Evolutionary conservation across 2,113 vertebrate genomes (phyloP).

Genomic region (Coregonus clupeaformis): DNA sequence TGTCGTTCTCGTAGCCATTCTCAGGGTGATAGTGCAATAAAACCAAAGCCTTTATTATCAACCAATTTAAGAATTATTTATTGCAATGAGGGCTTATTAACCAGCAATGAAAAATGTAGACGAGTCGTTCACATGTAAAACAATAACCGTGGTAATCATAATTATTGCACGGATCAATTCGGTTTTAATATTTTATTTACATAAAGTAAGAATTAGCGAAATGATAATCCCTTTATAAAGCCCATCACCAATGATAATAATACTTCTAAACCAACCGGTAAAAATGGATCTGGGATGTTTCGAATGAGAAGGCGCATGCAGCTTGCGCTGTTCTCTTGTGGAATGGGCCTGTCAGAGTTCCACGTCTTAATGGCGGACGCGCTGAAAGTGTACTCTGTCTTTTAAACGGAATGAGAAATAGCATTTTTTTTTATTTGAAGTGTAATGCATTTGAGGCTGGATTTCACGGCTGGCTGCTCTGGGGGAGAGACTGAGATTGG

Average conservation of each 20-base stretch:
- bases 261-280: slow-evolving; percentile 70
- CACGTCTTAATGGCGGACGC: slow-evolving; percentile 87
- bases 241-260: slow-evolving; percentile 72
- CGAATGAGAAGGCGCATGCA: slow-evolving; percentile 46
- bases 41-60: slow-evolving; percentile 82
- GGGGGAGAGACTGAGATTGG: slow-evolving; percentile 88
- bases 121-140: slow-evolving; percentile 84
- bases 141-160: slow-evolving; percentile 91
- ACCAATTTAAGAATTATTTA: slow-evolving; percentile 85
- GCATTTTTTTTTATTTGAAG: slow-evolving; percentile 90
- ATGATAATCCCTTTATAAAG: slow-evolving; percentile 64
- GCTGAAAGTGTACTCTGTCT: slow-evolving; percentile 84
- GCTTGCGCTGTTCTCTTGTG: slow-evolving; percentile 64
- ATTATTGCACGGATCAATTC: slow-evolving; percentile 83
- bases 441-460: slow-evolving; percentile 92
- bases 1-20: slow-evolving; percentile 11
- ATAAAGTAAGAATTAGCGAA: slow-evolving; percentile 92
- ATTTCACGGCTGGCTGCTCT: slow-evolving; percentile 93
- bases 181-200: slow-evolving; percentile 87
- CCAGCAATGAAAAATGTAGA: slow-evolving; percentile 84
- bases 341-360: slow-evolving; percentile 83
- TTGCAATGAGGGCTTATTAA: slow-evolving; percentile 86
- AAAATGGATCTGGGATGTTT: background rate
- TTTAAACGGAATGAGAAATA: slow-evolving; percentile 91
- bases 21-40: slow-evolving; percentile 10